phyloP scores from a whole-genome alignment of 2,113 vertebrate species.

The Cichladusa arquata region DNA sequence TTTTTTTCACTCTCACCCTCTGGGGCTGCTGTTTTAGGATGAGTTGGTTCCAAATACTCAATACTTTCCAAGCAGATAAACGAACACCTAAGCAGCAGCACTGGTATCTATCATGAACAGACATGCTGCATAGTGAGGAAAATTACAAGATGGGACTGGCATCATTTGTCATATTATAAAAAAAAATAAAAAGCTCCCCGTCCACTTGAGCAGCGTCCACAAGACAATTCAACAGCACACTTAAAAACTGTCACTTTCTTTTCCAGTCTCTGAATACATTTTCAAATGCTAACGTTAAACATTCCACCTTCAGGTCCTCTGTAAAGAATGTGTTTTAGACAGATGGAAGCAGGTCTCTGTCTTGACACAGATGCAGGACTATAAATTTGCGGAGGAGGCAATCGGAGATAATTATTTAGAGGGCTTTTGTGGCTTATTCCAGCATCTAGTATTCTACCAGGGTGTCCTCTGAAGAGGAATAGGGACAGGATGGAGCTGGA shows the following conservation, averaged over 20 bases:
- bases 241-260: neutral
- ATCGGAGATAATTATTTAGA: conserved; percentile 4
- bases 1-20: neutral
- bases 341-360: conserved; percentile 9
- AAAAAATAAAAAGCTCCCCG: neutral
- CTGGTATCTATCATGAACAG: conserved; percentile 63
- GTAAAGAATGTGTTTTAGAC: neutral
- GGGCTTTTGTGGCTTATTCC: conserved; percentile 1
- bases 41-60: conserved; percentile 52
- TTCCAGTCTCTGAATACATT: neutral
- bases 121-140: conserved; percentile 11
- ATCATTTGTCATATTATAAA: conserved; percentile 49
- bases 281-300: neutral
- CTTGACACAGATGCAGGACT: conserved; percentile 4
- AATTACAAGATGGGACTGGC: conserved; percentile 29
- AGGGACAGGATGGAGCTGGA: neutral
- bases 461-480: neutral
- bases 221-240: neutral
- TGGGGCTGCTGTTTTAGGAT: conserved; percentile 24
- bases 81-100: conserved; percentile 38
- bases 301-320: neutral
- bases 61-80: conserved; percentile 59
- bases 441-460: neutral
- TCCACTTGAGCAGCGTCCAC: neutral
- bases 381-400: neutral